Conservation (phyloP, 2,113 vertebrate species). For the Marmota flaviventris region DNA sequence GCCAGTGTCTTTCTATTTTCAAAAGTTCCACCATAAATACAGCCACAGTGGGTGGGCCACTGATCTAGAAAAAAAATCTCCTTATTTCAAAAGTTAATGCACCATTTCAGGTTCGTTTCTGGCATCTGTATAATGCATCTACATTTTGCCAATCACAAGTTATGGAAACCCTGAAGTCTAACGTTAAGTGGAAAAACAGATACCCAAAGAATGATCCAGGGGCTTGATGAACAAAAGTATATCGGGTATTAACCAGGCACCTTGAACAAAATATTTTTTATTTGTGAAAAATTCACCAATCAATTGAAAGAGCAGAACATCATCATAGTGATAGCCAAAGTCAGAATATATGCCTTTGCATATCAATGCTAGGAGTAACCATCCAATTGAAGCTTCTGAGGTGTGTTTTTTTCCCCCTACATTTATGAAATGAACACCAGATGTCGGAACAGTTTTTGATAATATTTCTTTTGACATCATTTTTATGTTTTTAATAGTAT, state of each 20-base stretch:
- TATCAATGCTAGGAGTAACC: background rate
- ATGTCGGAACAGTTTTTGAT: background rate
- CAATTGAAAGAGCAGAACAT: background rate
- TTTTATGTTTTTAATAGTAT: conserved; percentile 51
- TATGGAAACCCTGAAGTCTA: background rate
- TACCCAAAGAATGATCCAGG: background rate
- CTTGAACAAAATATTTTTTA: background rate
- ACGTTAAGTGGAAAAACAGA: background rate
- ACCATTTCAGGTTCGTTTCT: background rate
- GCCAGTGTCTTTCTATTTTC: background rate
- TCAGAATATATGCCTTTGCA: background rate
- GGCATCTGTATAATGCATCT: background rate
- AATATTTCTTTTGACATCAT: conserved; percentile 10
- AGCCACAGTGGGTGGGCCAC: background rate
- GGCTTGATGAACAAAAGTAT: background rate
- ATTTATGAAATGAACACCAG: background rate
- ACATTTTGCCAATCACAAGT: background rate
- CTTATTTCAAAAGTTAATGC: background rate
- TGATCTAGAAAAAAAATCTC: conserved; percentile 15
- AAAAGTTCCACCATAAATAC: background rate
- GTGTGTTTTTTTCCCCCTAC: background rate
- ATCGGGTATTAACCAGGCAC: background rate
- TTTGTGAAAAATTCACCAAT: background rate
- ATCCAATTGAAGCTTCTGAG: background rate
- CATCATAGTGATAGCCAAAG: background rate